Conservation (phyloP, 1,140 invertebrate genomes). For the Triops cancriformis region DNA sequence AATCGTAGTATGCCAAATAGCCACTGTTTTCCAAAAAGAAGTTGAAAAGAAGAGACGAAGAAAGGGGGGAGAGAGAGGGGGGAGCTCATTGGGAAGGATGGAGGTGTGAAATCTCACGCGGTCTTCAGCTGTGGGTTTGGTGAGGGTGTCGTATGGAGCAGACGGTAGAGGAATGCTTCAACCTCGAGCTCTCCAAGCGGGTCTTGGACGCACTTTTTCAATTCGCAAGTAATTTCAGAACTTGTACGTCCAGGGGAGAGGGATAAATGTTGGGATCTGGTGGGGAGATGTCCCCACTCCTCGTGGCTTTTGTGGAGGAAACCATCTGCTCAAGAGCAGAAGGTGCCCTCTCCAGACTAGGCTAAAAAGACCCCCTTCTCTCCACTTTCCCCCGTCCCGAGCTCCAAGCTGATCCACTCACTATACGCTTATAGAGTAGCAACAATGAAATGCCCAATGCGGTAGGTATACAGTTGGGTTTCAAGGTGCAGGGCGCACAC, state of each 20-base stretch:
- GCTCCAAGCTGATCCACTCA: neutral
- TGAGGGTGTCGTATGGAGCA: neutral
- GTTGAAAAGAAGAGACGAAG: neutral
- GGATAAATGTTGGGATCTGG: neutral
- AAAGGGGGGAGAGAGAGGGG: neutral
- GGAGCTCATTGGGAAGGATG: neutral
- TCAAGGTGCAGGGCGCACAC: neutral
- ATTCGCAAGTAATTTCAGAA: neutral
- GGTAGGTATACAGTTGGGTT: neutral
- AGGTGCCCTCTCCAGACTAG: neutral
- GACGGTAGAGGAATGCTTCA: neutral
- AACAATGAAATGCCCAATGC: neutral
- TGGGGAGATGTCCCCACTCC: neutral
- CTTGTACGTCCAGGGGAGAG: neutral
- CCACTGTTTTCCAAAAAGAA: neutral
- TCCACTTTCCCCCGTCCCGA: too few species aligned
- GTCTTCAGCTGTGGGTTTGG: neutral
- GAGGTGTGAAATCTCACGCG: constrained; percentile 2
- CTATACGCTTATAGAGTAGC: neutral
- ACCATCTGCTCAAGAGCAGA: neutral
- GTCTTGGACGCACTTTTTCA: neutral
- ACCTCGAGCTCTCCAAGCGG: neutral
- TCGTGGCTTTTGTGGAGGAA: neutral
- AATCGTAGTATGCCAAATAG: neutral
- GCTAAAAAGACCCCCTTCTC: neutral